Percentiles rank a stretch among this genome's conserved stretches.
phyloP scores from a whole-genome alignment of 2,888 invertebrate genomes.

The Blastobasis adustella region DNA sequence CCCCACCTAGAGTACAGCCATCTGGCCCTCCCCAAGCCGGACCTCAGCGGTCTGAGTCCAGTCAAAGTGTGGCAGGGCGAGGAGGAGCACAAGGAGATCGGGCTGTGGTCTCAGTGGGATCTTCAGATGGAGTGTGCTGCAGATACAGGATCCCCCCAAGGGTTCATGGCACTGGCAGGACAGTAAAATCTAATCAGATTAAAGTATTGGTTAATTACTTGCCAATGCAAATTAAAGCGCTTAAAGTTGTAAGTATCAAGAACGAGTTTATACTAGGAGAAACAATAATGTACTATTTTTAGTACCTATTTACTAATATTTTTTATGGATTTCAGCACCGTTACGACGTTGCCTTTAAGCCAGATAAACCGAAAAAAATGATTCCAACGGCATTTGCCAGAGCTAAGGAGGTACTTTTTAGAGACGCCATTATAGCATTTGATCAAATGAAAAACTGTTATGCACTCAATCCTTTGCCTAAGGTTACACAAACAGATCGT shows the following conservation, averaged over 20 bases:
- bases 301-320: background rate
- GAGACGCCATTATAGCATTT: conserved; percentile 75
- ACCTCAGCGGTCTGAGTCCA: background rate
- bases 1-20: background rate
- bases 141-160: conserved; percentile 42
- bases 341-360: conserved; percentile 86
- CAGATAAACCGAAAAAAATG: conserved; percentile 81
- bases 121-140: conserved; percentile 13
- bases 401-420: conserved; percentile 43
- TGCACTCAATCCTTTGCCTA: conserved; percentile 55
- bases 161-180: conserved; percentile 57
- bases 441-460: conserved; percentile 84
- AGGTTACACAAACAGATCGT: conserved; percentile 30
- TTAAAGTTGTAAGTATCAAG: conserved; percentile 48
- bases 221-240: conserved; percentile 65
- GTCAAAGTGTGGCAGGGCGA: background rate
- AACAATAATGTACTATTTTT: background rate
- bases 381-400: conserved; percentile 62
- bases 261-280: background rate
- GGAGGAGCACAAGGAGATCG: background rate
- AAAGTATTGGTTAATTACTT: conserved; percentile 79
- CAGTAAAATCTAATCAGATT: conserved; percentile 26
- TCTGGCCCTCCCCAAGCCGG: background rate
- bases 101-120: background rate
- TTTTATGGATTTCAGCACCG: conserved; percentile 71